Base-by-base conservation (phyloP, 2,797 vertebrate genomes). In the Graptemys geographica region DNA sequence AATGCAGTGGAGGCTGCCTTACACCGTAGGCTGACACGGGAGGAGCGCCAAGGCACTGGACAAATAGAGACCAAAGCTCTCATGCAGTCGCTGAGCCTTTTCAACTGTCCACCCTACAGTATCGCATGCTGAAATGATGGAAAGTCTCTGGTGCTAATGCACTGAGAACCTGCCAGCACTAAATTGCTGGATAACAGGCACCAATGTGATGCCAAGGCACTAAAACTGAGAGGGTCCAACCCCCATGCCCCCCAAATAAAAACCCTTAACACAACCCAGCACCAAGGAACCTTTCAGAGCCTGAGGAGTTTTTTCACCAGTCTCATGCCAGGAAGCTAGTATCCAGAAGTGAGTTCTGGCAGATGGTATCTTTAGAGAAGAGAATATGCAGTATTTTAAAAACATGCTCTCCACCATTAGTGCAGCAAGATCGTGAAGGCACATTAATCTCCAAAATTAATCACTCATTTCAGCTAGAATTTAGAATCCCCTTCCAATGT, bases 291-390 rank as follows among this genome's bases (percentile, higher is more conserved):
- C 62, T 90, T n/a, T n/a, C 51, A 81, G 74, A 86, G 87, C 69
- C 57, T 79, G 6, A 0, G 47, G 72, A 51, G 55, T 59, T 41
- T 4, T 55, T 37, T n/a, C 87, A 79, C 80, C 93, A 84, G 11
- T 74, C 82, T 56, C 2, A 0, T 52, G 69, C 62, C 85, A 79
- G 91, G 79, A 49, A 59, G 91, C 44, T 88, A n/a, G 0, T 74
- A 84, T 90, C 92, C 88, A 3, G 0, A 0, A 96, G 82, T 90
- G 90, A 94, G 89, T 72, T 18, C 90, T 91, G 93, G 88, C 94
- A 90, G 91, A 94, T 33, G 79, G n/a, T 33, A 44, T 81, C 9
- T 16, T 0, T 0, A 82, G 93, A 90, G 47, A 87, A 92, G 6
- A 87, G 94, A 90, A 91, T 90, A 89, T 91, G 90, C 88, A 84